Conservation (phyloP, 2,113 vertebrate genomes). For the Thalassarche chlororhynchos region DNA sequence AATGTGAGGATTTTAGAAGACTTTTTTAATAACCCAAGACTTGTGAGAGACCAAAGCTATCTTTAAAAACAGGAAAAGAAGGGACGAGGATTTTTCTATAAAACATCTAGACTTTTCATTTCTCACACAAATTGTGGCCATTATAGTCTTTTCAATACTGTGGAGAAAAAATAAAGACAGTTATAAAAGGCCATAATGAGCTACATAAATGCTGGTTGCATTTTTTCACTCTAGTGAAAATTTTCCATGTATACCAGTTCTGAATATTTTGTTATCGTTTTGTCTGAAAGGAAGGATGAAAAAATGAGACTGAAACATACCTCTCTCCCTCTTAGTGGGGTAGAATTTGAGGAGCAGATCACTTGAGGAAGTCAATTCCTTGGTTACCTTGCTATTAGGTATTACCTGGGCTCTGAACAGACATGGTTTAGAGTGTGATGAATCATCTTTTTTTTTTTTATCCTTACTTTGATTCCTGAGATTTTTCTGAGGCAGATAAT, state of each 20-base stretch:
- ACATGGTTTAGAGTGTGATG: neutral
- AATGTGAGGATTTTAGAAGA: neutral
- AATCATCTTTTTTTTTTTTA: neutral
- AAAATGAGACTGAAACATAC: neutral
- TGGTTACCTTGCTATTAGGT: neutral
- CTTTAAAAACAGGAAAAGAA: neutral
- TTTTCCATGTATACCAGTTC: neutral
- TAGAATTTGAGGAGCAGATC: neutral
- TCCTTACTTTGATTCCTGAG: neutral
- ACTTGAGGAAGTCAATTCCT: neutral
- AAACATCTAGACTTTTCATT: neutral
- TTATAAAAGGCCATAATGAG: neutral
- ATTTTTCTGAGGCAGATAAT: neutral
- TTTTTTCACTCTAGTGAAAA: neutral
- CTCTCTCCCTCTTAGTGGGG: neutral
- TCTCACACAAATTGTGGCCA: neutral
- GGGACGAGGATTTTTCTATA: neutral
- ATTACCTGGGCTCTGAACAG: neutral
- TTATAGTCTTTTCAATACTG: neutral
- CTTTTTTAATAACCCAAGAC: neutral
- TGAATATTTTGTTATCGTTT: neutral
- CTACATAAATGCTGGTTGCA: neutral
- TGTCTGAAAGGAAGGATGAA: neutral
- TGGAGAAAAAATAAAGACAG: neutral
- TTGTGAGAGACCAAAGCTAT: neutral